Evolutionary conservation across 2,113 vertebrate species (phyloP).

Genomic region (Azemiops feae): DNA sequence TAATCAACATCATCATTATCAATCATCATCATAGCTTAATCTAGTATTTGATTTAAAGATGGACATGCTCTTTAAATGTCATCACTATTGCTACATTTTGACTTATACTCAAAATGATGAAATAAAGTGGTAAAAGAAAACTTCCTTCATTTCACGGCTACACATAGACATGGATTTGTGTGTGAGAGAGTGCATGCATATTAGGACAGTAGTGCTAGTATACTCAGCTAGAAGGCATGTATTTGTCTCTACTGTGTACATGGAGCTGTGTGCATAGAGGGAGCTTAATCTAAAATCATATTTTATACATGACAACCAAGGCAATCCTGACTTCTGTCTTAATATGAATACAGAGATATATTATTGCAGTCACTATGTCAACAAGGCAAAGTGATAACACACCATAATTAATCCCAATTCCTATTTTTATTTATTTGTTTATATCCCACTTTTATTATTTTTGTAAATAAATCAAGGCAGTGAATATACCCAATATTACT

Average conservation of each 20-base stretch:
- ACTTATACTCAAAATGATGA: background rate
- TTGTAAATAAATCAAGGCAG: background rate
- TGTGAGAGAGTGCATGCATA: background rate
- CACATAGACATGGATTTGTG: background rate
- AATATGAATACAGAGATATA: background rate
- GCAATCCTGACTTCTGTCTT: background rate
- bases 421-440: background rate
- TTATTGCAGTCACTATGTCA: background rate
- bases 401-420: background rate
- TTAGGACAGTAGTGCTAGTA: background rate
- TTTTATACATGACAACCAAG: background rate
- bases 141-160: background rate
- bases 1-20: background rate
- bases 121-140: background rate
- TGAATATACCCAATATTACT: background rate
- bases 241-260: background rate
- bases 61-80: background rate
- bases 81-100: background rate
- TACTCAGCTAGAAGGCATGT: background rate
- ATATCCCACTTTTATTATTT: background rate
- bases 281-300: background rate
- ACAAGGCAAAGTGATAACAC: background rate
- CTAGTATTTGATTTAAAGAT: background rate
- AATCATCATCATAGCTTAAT: background rate
- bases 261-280: background rate